Base-by-base conservation (phyloP, 2,113 vertebrate genomes). In the Sceloporus undulatus region DNA sequence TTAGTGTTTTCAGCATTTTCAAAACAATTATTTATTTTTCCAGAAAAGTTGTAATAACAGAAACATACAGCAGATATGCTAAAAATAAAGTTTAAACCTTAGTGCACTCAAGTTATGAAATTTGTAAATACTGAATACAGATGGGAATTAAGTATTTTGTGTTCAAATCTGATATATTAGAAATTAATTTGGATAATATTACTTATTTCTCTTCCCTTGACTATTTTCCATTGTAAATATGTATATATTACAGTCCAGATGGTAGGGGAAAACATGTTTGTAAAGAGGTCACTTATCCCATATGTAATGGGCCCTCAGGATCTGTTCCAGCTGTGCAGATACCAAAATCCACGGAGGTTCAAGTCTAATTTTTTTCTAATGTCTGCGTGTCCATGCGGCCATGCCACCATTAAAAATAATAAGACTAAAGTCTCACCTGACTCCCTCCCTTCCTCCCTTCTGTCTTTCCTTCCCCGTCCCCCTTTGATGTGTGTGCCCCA, bases 211-310 rank as follows among this genome's bases (percentile, higher is more conserved):
- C 88, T 89, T 91, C 78, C 77, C 70, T 96, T 94, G 85, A 65
- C 94, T 94, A 95, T 90, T 94, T 96, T 96, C 90, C 91, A 90
- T 90, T 94, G 89, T 92, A 96, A 96, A 92, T 94, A 94, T 95
- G 95, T 96, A 82, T 92, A 92, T 93, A 93, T 91, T 92, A 21
- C 59, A 91, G 77, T 84, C 65, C 85, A 95, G 62, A 88, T 94
- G 70, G 4, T 86, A 71, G 59, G 77, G 82, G 18, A 21, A 10
- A 85, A 82, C 10, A 70, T 91, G 90, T 79, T 95, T 95, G 88
- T 91, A 95, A 95, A 92, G 88, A 90, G 95, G 48, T 81, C 91
- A 85, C 84, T 56, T 71, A 18, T 40, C 48, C 48, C 48, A 48
- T 48, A 48, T 48, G 48, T 48, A 48, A 48, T 48, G 48, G 48